These are phyloP conservation scores for Embidobia sp. DNA, from an alignment of 2,888 invertebrate genomes.

Conservation along the genomic window DNA sequence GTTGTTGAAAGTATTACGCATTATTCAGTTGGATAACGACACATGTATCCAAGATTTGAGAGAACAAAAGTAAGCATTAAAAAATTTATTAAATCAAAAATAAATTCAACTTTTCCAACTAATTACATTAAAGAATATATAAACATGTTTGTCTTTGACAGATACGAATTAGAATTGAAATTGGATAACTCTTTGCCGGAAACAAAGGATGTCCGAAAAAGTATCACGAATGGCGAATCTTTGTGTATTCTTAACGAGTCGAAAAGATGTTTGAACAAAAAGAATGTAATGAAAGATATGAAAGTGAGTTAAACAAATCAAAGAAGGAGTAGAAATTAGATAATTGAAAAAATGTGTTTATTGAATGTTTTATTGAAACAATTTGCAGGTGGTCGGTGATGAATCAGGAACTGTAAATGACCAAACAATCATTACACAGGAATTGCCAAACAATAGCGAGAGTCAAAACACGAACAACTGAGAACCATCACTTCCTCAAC, in stretches of 20 bases:
- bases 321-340: background rate
- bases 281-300: slow-evolving; percentile 73
- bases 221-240: slow-evolving; percentile 63
- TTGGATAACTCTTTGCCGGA: slow-evolving; percentile 72
- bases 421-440: slow-evolving; percentile 4
- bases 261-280: slow-evolving; percentile 72
- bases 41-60: slow-evolving; percentile 86
- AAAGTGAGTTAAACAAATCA: slow-evolving; percentile 50
- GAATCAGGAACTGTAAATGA: background rate
- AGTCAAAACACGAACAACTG: background rate
- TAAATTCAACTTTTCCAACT: background rate
- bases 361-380: background rate
- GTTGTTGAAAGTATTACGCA: too few species aligned
- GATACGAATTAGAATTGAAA: slow-evolving; percentile 76
- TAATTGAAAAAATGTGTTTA: background rate
- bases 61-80: slow-evolving; percentile 83
- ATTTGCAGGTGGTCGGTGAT: slow-evolving; percentile 2
- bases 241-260: slow-evolving; percentile 71
- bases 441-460: slow-evolving; percentile 12
- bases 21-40: slow-evolving; percentile 88
- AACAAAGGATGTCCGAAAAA: slow-evolving; percentile 72
- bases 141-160: slow-evolving; percentile 56
- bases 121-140: background rate
- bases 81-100: too few species aligned
- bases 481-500: slow-evolving; percentile 4